phyloP scores from a whole-genome alignment of 2,113 vertebrate species.

The Bos taurus region DNA sequence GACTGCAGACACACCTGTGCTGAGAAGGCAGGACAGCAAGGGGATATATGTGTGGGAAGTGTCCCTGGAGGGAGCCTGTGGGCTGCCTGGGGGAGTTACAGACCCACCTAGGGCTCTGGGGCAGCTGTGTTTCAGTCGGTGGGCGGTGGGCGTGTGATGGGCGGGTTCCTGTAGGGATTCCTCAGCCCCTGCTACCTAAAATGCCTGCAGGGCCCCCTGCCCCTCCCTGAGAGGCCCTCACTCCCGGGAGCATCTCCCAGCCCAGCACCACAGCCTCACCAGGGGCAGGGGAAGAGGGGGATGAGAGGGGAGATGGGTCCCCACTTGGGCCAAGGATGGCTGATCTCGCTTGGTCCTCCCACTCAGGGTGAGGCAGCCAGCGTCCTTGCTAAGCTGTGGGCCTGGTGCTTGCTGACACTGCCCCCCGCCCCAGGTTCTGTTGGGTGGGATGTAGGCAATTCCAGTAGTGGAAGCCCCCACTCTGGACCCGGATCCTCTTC shows the following conservation, averaged over 20 bases:
- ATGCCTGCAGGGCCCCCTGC: too few relatives aligned
- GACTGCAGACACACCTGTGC: neutral
- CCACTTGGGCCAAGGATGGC: too few relatives aligned
- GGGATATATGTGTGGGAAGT: accelerated
- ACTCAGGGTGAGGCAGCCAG: neutral
- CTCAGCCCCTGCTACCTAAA: accelerated
- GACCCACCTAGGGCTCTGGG: accelerated
- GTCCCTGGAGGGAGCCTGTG: neutral
- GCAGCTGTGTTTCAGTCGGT: accelerated
- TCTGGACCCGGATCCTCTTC: accelerated
- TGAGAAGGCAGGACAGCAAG: neutral
- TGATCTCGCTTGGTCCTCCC: neutral
- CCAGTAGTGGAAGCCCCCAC: too few relatives aligned
- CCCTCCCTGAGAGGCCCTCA: accelerated
- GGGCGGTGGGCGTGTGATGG: accelerated
- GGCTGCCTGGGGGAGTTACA: accelerated
- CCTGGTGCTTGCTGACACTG: neutral
- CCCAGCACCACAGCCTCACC: neutral
- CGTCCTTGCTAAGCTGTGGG: accelerated
- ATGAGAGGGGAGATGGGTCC: accelerated
- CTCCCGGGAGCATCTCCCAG: neutral
- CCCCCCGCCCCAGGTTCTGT: accelerated
- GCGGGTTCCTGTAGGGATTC: accelerated
- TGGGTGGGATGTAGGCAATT: too few relatives aligned
- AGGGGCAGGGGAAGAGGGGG: neutral